Evolutionary conservation across 2,888 invertebrate genomes (phyloP).

Genomic region (Serrognathus titanus): DNA sequence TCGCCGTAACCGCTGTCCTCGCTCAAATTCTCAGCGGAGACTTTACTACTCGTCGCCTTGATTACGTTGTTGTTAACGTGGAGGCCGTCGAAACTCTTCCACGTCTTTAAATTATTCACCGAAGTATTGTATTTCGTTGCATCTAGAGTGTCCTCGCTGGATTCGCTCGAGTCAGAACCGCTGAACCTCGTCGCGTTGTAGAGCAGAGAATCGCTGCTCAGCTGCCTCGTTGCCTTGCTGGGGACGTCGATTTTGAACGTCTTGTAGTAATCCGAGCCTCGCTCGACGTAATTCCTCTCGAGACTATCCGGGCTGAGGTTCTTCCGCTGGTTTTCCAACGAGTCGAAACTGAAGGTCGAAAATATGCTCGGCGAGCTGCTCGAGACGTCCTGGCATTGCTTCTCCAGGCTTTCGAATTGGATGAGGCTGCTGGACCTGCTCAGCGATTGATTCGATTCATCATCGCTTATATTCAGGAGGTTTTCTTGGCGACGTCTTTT

Average conservation of each 20-base stretch:
- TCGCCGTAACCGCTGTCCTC: constrained; percentile 79
- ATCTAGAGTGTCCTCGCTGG: constrained; percentile 37
- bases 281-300: constrained; percentile 44
- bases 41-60: constrained; percentile 32
- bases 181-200: constrained; percentile 38
- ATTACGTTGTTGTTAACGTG: constrained; percentile 16
- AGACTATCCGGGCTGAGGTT: constrained; percentile 53
- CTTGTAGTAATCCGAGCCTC: constrained; percentile 42
- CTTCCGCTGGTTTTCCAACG: constrained; percentile 50
- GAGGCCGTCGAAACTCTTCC: constrained; percentile 48
- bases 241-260: constrained; percentile 37
- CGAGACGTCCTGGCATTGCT: constrained; percentile 57
- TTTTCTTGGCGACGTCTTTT: constrained; percentile 66
- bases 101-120: constrained; percentile 46
- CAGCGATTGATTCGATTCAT: constrained; percentile 56
- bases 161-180: constrained; percentile 48
- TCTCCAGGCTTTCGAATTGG: constrained; percentile 81
- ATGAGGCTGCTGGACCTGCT: constrained; percentile 78
- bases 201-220: constrained; percentile 31
- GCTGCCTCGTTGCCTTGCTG: constrained; percentile 19
- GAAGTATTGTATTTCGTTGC: constrained; percentile 41
- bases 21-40: constrained; percentile 73
- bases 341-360: constrained; percentile 54
- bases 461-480: constrained; percentile 38
- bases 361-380: constrained; percentile 50